Conservation (phyloP, 2,113 vertebrate genomes). For the Leucosticte australis region DNA sequence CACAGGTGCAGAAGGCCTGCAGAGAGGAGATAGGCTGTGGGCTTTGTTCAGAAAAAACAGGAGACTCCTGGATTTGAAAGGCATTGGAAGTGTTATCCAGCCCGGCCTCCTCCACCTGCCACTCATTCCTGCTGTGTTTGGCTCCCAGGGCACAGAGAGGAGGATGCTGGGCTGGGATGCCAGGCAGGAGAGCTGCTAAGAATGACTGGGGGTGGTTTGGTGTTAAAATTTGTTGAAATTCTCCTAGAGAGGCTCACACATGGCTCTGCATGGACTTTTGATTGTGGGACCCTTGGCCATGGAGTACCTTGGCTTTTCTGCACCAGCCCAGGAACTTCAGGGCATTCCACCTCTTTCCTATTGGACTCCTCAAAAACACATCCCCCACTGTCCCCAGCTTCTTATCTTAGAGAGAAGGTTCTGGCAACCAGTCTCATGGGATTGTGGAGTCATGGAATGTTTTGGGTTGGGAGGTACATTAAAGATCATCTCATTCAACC, state of each 20-base stretch:
- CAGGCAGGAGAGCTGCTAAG: background rate
- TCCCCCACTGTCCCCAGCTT: background rate
- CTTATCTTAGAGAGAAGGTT: background rate
- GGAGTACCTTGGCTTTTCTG: background rate
- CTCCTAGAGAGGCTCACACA: background rate
- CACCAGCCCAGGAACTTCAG: background rate
- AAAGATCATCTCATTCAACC: background rate
- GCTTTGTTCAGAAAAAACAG: background rate
- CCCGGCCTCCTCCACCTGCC: background rate
- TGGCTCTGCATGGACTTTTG: accelerated
- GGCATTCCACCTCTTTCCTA: accelerated
- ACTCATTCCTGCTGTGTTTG: background rate
- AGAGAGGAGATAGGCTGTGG: background rate
- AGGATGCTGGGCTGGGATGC: background rate
- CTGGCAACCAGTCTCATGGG: background rate
- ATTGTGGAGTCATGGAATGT: too few species aligned
- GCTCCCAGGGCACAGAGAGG: accelerated
- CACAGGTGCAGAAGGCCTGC: background rate
- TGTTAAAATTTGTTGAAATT: background rate
- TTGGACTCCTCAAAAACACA: background rate
- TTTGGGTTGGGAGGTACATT: background rate
- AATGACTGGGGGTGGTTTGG: accelerated
- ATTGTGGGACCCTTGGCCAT: background rate
- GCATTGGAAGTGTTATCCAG: background rate
- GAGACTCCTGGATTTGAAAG: background rate